Evolutionary conservation across 1,140 invertebrate genomes (phyloP), one percentile per base, ranked within the genome.

Genomic region (Meteorus sp.): DNA sequence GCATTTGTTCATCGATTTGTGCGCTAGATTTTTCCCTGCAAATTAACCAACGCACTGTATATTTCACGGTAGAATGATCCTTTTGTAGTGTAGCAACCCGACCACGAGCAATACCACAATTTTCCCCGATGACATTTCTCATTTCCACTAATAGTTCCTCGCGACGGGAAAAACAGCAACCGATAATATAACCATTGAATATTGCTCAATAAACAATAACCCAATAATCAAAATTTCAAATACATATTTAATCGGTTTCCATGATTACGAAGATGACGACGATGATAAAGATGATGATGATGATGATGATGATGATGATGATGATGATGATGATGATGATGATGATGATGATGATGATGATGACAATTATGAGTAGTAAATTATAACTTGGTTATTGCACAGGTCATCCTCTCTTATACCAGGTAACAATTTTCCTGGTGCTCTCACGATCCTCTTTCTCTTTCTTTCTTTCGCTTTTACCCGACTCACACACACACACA

Each of bases 21-120:
- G 61, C 63, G 61, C 62, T 67, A 62, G 67, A 68, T 70, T 73
- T 70, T 56, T 76, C 68, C 73, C n/a, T 77, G 70, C 3, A 61
- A 76, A 68, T 67, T 71, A 66, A 65, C 52, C 68, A 70, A 54
- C 63, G 54, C 63, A 60, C 54, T 67, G 68, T 74, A 70, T 62
- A 72, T 64, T 74, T 76, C 65, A 76, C 68, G 69, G 67, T 65
- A 74, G 69, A 76, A 61, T 62, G 68, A 73, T 59, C 70, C 71
- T 68, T 77, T 78, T 76, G 75, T 74, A 59, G 66, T 74, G 72
- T 70, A 69, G 57, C 64, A 15, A n/a, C n/a, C n/a, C 13, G 3
- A 29, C 31, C 15, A 29, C 29, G 22, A 33, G 11, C 3, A 19
- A 8, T 35, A n/a, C n/a, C n/a, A n/a, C n/a, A n/a, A n/a, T n/a